Evolutionary conservation across 2,797 vertebrate genomes (phyloP).

Genomic region (Girardinus metallicus): DNA sequence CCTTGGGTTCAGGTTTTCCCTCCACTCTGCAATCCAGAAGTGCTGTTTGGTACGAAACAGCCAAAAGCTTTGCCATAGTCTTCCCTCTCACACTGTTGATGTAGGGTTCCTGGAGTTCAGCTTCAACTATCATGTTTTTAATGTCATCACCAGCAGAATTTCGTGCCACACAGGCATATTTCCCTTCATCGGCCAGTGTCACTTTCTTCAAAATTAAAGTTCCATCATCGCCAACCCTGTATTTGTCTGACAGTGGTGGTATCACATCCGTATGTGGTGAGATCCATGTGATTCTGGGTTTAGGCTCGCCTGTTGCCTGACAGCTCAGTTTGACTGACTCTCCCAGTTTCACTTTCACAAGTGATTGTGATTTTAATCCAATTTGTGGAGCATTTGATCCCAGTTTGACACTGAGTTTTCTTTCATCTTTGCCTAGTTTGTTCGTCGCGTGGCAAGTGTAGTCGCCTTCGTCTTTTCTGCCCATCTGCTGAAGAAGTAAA

Average conservation of each 20-base stretch:
- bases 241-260: slow-evolving; percentile 64
- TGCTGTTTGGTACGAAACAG: slow-evolving; percentile 80
- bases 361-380: slow-evolving; percentile 62
- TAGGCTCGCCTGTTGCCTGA: slow-evolving; percentile 76
- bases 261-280: slow-evolving; percentile 79
- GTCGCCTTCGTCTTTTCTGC: slow-evolving; percentile 83
- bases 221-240: slow-evolving; percentile 72
- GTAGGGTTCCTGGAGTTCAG: slow-evolving; percentile 73
- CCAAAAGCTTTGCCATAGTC: slow-evolving; percentile 61
- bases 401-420: slow-evolving; percentile 80
- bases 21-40: slow-evolving; percentile 79
- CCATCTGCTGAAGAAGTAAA: slow-evolving; percentile 82
- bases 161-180: slow-evolving; percentile 79
- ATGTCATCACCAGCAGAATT: slow-evolving; percentile 81
- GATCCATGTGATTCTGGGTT: slow-evolving; percentile 79
- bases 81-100: slow-evolving; percentile 75
- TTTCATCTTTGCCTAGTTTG: slow-evolving; percentile 82
- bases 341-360: slow-evolving; percentile 69
- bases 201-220: slow-evolving; percentile 77
- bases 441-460: slow-evolving; percentile 85
- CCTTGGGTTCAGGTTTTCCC: slow-evolving; percentile 79
- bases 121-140: slow-evolving; percentile 77
- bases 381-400: slow-evolving; percentile 73
- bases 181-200: slow-evolving; percentile 76
- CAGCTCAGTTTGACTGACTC: slow-evolving; percentile 74